phyloP scores from a whole-genome alignment of 2,113 vertebrate genomes.

The Camelus dromedarius region DNA sequence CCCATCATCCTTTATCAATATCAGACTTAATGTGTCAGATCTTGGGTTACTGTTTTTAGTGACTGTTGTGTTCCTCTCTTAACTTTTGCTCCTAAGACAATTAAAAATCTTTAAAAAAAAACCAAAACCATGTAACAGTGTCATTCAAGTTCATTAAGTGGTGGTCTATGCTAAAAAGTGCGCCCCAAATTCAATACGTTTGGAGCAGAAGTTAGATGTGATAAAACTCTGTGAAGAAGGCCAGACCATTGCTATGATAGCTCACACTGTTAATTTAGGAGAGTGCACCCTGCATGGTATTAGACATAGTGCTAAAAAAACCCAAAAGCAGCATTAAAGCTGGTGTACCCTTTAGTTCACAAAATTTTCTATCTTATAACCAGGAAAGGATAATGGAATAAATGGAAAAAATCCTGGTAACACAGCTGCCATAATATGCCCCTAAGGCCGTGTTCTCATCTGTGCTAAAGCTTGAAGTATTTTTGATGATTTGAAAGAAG shows the following conservation, averaged over 20 bases:
- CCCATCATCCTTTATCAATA: neutral
- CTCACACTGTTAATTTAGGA: conserved; percentile 12
- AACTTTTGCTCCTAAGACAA: conserved; percentile 45
- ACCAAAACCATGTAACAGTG: neutral
- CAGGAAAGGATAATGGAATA: conserved; percentile 35
- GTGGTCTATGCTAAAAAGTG: neutral
- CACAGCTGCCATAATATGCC: neutral
- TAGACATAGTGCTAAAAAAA: neutral
- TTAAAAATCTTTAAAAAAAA: conserved; percentile 21
- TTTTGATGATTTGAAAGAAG: conserved; percentile 54
- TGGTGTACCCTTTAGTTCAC: neutral
- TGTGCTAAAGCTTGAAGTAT: neutral
- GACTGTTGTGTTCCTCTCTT: neutral
- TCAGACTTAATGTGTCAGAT: neutral
- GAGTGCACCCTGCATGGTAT: neutral
- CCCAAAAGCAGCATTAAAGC: neutral
- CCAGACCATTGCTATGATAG: neutral
- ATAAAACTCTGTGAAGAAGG: conserved; percentile 9
- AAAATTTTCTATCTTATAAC: conserved; percentile 19
- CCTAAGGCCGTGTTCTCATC: neutral
- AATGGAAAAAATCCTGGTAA: conserved; percentile 22
- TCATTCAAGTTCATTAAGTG: conserved; percentile 30
- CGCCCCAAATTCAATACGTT: neutral
- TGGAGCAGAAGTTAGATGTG: conserved; percentile 47
- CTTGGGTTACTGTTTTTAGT: conserved; percentile 44